phyloP scores from a whole-genome alignment of 2,797 vertebrate species.

The Cryptoprocta ferox region DNA sequence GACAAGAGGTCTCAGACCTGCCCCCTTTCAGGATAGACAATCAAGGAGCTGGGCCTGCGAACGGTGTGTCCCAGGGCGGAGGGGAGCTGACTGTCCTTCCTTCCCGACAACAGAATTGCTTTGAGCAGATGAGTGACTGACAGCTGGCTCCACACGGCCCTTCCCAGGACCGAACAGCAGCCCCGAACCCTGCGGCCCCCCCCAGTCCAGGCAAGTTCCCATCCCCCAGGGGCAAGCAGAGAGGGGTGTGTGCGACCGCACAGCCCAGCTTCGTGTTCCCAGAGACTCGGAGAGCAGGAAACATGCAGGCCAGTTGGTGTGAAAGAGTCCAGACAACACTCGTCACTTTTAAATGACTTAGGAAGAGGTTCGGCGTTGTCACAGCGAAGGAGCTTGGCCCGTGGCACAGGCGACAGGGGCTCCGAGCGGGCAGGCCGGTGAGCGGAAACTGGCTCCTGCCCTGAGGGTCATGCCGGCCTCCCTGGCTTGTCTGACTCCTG shows the following conservation, averaged over 20 bases:
- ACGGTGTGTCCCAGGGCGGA: fast-evolving
- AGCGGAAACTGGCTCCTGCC: background rate
- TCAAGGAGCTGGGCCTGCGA: background rate
- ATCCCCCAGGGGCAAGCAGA: background rate
- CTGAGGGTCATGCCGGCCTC: background rate
- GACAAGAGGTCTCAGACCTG: conserved; percentile 48
- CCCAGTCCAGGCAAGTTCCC: background rate
- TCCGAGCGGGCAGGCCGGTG: background rate
- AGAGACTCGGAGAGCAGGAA: background rate
- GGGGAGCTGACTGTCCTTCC: background rate
- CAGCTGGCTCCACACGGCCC: background rate
- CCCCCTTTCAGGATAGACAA: conserved; percentile 72
- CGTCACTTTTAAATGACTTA: background rate
- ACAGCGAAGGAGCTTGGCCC: background rate
- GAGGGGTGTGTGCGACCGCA: background rate
- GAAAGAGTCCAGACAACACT: background rate
- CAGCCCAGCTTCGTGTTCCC: background rate
- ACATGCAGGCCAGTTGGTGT: background rate
- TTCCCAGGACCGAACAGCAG: background rate
- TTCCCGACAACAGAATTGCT: background rate
- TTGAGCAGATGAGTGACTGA: background rate
- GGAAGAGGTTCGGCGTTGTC: background rate
- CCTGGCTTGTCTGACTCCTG: fast-evolving
- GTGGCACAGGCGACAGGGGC: background rate
- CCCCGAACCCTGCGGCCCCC: background rate